A percentile compares a stretch with the other conserved stretches of the same genome.
phyloP scores from a whole-genome alignment of 2,888 invertebrate genomes.

The Euplexia lucipara region DNA sequence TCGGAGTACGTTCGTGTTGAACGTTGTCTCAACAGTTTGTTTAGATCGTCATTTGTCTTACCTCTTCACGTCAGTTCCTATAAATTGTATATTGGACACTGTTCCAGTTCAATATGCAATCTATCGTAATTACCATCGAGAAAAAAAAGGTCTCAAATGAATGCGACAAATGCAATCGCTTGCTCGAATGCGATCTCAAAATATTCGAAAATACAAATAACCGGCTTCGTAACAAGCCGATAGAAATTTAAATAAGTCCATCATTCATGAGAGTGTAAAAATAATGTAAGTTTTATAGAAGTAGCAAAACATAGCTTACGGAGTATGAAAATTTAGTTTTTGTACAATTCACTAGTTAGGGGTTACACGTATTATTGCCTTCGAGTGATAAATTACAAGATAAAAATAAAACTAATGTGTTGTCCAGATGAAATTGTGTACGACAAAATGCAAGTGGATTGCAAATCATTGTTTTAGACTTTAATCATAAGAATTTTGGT shows the following conservation, averaged over 20 bases:
- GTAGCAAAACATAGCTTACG: slow-evolving; percentile 82
- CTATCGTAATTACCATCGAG: slow-evolving; percentile 31
- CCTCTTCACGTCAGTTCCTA: slow-evolving; percentile 40
- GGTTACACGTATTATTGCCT: slow-evolving; percentile 75
- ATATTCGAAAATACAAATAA: slow-evolving; percentile 21
- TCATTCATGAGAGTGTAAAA: slow-evolving; percentile 79
- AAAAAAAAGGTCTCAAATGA: slow-evolving; percentile 22
- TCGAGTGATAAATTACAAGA: slow-evolving; percentile 67
- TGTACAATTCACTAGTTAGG: slow-evolving; percentile 88
- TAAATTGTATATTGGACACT: slow-evolving; percentile 38
- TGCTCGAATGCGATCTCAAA: slow-evolving; percentile 43
- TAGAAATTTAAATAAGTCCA: slow-evolving; percentile 46
- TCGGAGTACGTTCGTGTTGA: not conserved
- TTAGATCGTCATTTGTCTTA: slow-evolving; percentile 9
- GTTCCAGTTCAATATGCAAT: slow-evolving; percentile 28
- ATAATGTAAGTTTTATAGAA: slow-evolving; percentile 83
- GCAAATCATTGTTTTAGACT: slow-evolving; percentile 69
- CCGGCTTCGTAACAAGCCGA: slow-evolving; percentile 38
- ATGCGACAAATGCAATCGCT: slow-evolving; percentile 22
- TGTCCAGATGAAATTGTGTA: slow-evolving; percentile 62
- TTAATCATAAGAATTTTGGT: slow-evolving; percentile 66
- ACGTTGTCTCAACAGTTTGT: not conserved
- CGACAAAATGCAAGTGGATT: slow-evolving; percentile 64
- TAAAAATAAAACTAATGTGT: slow-evolving; percentile 53
- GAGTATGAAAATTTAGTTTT: slow-evolving; percentile 86